Evolutionary conservation across 2,113 vertebrate genomes (phyloP), one percentile per base, ranked within the genome.

Genomic region (Felis catus): DNA sequence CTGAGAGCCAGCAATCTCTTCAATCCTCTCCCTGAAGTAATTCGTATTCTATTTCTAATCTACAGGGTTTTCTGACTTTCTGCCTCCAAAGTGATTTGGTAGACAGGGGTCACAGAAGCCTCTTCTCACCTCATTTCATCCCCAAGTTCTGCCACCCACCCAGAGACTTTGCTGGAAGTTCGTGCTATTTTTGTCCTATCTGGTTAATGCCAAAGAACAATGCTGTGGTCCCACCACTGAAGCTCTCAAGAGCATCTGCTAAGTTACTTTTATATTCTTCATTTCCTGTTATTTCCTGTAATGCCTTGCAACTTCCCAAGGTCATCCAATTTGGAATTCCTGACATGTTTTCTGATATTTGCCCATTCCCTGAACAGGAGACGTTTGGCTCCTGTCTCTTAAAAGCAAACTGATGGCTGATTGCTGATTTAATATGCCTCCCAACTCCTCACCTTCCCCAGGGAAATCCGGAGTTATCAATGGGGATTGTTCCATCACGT

Each of bases 1-100:
- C 68, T 48, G 89, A 96, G 82, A 97, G 82, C 36, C 18, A 82
- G 27, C 71, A 74, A 48, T 78, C 86, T 93, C 92, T 97, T 91
- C 78, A 45, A 13, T 91, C 81, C 31, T 93, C 84, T 97, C 51
- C 51, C 33, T 7, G 51, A 94, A 90, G 80, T 89, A 63, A 80
- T 95, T 92, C 74, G 90, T 87, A 96, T 93, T 86, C 74, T 51
- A 33, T 95, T 96, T 97, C 82, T 93, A 94, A 96, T 96, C 91
- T 83, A 27, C 36, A 79, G 86, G 83, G 65, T 79, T 97, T 96
- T 94, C 76, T 95, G 94, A 93, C 33, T 61, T 97, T 76, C 92
- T 92, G 94, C 55, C 78, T 92, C 95, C 94, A 91, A 86, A 96
- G 91, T 11, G 14, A 85, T 88, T 93, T 68, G 7, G 78, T 51